phyloP scores from a whole-genome alignment of 1,140 invertebrate genomes.

The Pachypsylla venusta region DNA sequence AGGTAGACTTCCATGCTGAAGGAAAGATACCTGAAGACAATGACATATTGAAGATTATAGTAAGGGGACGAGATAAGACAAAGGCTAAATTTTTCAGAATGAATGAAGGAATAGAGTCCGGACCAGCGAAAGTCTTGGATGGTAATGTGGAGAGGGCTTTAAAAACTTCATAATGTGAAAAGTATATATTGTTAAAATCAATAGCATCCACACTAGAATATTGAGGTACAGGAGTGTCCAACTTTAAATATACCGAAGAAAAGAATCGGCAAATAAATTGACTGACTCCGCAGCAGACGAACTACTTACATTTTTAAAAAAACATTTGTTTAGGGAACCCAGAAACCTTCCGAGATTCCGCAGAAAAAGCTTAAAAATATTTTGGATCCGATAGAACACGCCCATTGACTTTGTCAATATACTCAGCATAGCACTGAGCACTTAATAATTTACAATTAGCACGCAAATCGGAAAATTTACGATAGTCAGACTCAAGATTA shows the following conservation, averaged over 20 bases:
- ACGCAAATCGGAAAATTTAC: not conserved
- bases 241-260: not conserved
- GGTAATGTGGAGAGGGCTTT: not conserved
- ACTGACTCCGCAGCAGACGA: not conserved
- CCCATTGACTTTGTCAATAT: not conserved
- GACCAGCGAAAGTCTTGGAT: not conserved
- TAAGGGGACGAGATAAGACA: not conserved
- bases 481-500: not conserved
- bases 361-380: not conserved
- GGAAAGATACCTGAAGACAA: not conserved
- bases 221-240: not conserved
- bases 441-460: not conserved
- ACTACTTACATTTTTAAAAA: not conserved
- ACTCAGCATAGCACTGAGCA: not conserved
- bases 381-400: not conserved
- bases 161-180: slow-evolving; percentile 1
- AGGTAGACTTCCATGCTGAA: slow-evolving; percentile 6
- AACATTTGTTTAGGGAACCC: not conserved
- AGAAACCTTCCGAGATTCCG: not conserved
- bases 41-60: slow-evolving; percentile 1
- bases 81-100: not conserved
- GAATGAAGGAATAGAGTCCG: not conserved
- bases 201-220: not conserved
- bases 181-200: not conserved
- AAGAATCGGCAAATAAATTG: not conserved